Evolutionary conservation across 1,140 invertebrate species (phyloP), one percentile per base, ranked within the genome.

Genomic region (Bathynomus jamesi): DNA sequence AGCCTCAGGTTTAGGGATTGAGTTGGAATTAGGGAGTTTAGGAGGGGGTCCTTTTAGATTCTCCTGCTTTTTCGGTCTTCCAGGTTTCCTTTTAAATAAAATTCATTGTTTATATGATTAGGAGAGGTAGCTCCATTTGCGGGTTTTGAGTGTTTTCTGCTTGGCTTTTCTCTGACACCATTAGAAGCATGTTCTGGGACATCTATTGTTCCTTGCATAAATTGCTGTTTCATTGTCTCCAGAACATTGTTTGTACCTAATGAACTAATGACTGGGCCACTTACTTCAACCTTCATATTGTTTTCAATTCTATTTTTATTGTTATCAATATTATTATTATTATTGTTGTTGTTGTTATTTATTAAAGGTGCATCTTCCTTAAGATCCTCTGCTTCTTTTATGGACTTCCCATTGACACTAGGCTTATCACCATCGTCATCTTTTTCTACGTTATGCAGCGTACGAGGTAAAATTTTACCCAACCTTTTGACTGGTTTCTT

Each of bases 221-320:
- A 76, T 25, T 76, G 75, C 62, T 71, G 72, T 32, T 76, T 76
- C 75, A 76, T 76, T 13, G 65, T 76, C 61, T 76, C 71, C 17
- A 76, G 61, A 21, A 76, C 75, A 76, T 76, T 76, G 25, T 60
- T 72, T 46, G 71, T 72, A 30, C 66, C 74, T n/a, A 76, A 67
- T 61, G 61, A 71, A 72, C 71, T 72, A 31, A 74, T 24, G 21
- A 72, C 67, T 28, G 75, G 60, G 28, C 64, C 68, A n/a, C n/a
- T n/a, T n/a, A n/a, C n/a, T 28, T 76, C 75, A 61, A 71, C 72
- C 60, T 76, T 76, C 75, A 76, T 76, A n/a, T 32, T 69, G 65
- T 24, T 71, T 10, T 62, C 67, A 73, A 63, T 69, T 46, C 70
- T 67, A 31, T 28, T 70, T 27, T 70, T 73, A 40, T 67, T 73